Conservation (phyloP, 2,888 invertebrate species). For the Thalpophila matura region DNA sequence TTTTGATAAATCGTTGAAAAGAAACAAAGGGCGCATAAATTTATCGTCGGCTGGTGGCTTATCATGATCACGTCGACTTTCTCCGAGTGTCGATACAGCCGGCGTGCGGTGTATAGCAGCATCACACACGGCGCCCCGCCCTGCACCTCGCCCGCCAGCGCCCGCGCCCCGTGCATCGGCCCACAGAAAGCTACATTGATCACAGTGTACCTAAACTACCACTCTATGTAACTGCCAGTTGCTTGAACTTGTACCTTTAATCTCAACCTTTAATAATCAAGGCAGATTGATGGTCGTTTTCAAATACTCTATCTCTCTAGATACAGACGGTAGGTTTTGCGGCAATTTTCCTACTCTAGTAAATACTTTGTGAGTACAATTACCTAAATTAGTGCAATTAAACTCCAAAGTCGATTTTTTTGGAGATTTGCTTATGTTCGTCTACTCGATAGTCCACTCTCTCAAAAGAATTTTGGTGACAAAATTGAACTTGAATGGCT, state of each 20-base stretch:
- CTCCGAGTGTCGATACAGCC: conserved; percentile 80
- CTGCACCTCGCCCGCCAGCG: conserved; percentile 34
- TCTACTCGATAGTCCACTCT: not conserved
- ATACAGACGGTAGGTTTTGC: not conserved
- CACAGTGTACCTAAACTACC: conserved; percentile 38
- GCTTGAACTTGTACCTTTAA: conserved; percentile 47
- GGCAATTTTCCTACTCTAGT: not conserved
- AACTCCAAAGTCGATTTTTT: conserved; percentile 3
- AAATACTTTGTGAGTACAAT: not conserved
- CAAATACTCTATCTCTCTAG: not conserved
- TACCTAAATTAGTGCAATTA: not conserved
- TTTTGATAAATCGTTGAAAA: conserved; percentile 88
- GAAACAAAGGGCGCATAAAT: conserved; percentile 90
- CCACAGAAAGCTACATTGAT: conserved; percentile 60
- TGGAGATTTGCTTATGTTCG: not conserved
- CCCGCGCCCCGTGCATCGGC: conserved; percentile 45
- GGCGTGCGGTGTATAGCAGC: conserved; percentile 60
- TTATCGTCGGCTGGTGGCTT: conserved; percentile 82
- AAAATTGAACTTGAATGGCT: not conserved
- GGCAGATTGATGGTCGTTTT: conserved; percentile 31
- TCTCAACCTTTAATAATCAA: conserved; percentile 36
- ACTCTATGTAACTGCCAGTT: conserved; percentile 32
- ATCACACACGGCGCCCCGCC: conserved; percentile 63
- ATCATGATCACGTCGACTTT: conserved; percentile 87
- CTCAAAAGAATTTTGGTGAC: not conserved